These are phyloP conservation scores for Phalacrocorax brasilianus DNA, from an alignment of 2,113 vertebrate genomes.

Conservation along the genomic window DNA sequence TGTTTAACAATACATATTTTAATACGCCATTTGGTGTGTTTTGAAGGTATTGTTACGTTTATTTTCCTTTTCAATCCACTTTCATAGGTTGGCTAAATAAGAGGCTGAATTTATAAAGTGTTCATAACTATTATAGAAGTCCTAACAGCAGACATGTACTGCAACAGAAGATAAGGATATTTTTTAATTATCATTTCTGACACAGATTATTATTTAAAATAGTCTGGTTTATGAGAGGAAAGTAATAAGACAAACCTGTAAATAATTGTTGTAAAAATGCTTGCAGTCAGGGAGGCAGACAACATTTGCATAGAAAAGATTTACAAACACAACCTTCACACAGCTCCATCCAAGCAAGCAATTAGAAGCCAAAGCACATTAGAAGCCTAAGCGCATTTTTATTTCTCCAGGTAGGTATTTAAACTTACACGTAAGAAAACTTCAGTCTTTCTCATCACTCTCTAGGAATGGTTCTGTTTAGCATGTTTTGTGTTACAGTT, in stretches of 20 bases:
- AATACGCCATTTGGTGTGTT: not conserved
- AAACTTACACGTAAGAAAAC: slow-evolving; percentile 34
- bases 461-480: slow-evolving; percentile 57
- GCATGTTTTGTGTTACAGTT: slow-evolving; percentile 16
- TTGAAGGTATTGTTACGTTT: not conserved
- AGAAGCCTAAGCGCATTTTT: slow-evolving; percentile 51
- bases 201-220: slow-evolving; percentile 71
- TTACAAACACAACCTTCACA: slow-evolving; percentile 53
- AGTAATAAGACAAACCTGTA: slow-evolving; percentile 69
- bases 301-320: slow-evolving; percentile 55
- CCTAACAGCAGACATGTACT: slow-evolving; percentile 50
- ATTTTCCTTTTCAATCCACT: slow-evolving; percentile 53
- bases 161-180: slow-evolving; percentile 68
- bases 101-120: slow-evolving; percentile 57
- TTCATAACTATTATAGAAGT: slow-evolving; percentile 62
- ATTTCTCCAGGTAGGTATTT: slow-evolving; percentile 52
- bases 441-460: slow-evolving; percentile 45
- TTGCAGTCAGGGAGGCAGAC: slow-evolving; percentile 58
- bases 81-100: slow-evolving; percentile 52
- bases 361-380: slow-evolving; percentile 62
- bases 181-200: slow-evolving; percentile 73
- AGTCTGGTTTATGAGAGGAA: slow-evolving; percentile 54
- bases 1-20: slow-evolving; percentile 43
- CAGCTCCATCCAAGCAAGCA: slow-evolving; percentile 56
- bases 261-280: slow-evolving; percentile 73